phyloP scores from a whole-genome alignment of 1,140 invertebrate genomes.

The Cyclargus thomasi region DNA sequence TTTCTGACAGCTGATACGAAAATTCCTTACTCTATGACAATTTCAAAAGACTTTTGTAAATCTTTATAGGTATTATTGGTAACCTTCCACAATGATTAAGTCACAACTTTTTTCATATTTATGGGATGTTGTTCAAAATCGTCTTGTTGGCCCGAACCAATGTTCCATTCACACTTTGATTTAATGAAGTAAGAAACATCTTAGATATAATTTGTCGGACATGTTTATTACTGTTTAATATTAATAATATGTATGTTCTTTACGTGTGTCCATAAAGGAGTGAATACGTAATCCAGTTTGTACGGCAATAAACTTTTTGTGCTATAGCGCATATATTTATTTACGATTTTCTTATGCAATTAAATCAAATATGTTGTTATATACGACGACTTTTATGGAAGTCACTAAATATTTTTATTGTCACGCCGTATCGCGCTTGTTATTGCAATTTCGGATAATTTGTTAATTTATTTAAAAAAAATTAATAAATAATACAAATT shows the following conservation, averaged over 20 bases:
- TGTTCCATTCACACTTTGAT: constrained; percentile 4
- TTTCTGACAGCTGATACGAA: too few species aligned
- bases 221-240: constrained; percentile 14
- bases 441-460: not conserved
- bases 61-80: too few species aligned
- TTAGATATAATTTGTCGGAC: constrained; percentile 10
- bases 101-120: not conserved
- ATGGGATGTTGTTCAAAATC: not conserved
- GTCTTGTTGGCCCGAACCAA: not conserved
- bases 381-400: not conserved
- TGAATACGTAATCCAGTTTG: constrained; percentile 12
- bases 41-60: too few species aligned
- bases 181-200: constrained; percentile 13
- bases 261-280: constrained; percentile 1
- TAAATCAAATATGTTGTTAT: not conserved
- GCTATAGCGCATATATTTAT: not conserved
- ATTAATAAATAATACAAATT: too few species aligned
- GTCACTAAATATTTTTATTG: not conserved
- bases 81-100: not conserved
- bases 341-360: constrained; percentile 6
- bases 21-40: too few species aligned
- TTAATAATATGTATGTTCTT: constrained; percentile 13
- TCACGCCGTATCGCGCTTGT: not conserved
- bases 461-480: not conserved
- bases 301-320: constrained; percentile 11